phyloP scores from a whole-genome alignment of 2,113 vertebrate genomes.

The Amblyornis subalaris region DNA sequence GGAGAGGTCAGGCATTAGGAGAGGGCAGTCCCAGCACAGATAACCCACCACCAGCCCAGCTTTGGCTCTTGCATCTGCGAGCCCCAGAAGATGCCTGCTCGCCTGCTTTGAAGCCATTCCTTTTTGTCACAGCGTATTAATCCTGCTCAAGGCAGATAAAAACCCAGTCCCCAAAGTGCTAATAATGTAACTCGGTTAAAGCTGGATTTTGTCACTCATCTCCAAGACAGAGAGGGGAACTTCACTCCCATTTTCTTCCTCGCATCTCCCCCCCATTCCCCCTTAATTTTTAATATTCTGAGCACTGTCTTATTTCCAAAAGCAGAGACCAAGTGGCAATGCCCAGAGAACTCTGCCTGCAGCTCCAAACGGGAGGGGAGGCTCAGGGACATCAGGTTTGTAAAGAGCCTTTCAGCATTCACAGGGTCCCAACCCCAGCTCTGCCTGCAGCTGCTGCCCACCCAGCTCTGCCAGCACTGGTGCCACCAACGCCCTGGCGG shows the following conservation, averaged over 20 bases:
- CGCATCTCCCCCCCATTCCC: rapidly evolving
- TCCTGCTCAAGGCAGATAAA: background rate
- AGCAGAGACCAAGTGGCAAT: background rate
- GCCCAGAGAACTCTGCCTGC: background rate
- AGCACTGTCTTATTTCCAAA: background rate
- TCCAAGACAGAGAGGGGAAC: background rate
- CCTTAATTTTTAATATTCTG: background rate
- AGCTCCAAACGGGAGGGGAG: background rate
- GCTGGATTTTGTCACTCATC: background rate
- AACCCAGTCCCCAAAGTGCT: background rate
- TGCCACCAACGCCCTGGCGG: rapidly evolving
- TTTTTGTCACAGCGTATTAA: background rate
- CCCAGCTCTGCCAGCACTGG: background rate
- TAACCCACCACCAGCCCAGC: background rate
- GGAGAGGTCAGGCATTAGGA: background rate
- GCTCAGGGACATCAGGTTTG: background rate
- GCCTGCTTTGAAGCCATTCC: background rate
- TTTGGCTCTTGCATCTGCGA: rapidly evolving
- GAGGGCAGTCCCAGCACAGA: background rate
- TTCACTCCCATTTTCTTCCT: background rate
- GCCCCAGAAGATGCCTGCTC: background rate
- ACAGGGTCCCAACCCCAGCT: rapidly evolving
- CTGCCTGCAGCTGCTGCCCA: background rate
- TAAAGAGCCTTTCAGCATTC: background rate
- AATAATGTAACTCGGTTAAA: background rate